Evolutionary conservation across 2,888 invertebrate genomes (phyloP).

Genomic region (Falcaria lacertinaria): DNA sequence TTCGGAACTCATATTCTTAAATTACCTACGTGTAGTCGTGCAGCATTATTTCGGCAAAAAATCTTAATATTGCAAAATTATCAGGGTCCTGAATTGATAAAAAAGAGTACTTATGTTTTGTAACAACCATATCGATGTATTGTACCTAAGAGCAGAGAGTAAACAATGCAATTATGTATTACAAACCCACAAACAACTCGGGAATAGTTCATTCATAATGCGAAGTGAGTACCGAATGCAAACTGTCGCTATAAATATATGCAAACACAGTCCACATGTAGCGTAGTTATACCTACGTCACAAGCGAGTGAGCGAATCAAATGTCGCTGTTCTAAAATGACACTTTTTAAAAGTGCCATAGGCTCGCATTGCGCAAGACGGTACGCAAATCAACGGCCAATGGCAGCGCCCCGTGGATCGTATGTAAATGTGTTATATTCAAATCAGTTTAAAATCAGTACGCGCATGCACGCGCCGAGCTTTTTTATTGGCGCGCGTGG

Average conservation of each 20-base stretch:
- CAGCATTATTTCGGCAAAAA: too few relatives aligned
- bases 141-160: too few relatives aligned
- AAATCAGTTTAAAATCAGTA: conserved; percentile 76
- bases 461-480: conserved; percentile 72
- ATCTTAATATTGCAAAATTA: too few relatives aligned
- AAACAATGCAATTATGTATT: too few relatives aligned
- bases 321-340: conserved; percentile 40
- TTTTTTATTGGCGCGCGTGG: conserved; percentile 71
- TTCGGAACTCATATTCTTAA: too few relatives aligned
- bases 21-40: too few relatives aligned
- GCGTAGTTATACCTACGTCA: conserved; percentile 16
- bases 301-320: conserved; percentile 55
- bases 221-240: too few relatives aligned
- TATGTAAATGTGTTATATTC: conserved; percentile 76
- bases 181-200: too few relatives aligned
- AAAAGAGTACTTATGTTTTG: too few relatives aligned
- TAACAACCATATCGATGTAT: too few relatives aligned
- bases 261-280: conserved; percentile 19
- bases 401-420: conserved; percentile 35
- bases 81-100: too few relatives aligned
- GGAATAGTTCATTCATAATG: too few relatives aligned
- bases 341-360: conserved; percentile 51
- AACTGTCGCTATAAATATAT: neutral
- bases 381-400: conserved; percentile 61
- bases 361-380: conserved; percentile 55